A percentile compares a stretch with the other conserved stretches of the same genome.
phyloP scores from a whole-genome alignment of 2,797 vertebrate species.

The Hyperoplus immaculatus region DNA sequence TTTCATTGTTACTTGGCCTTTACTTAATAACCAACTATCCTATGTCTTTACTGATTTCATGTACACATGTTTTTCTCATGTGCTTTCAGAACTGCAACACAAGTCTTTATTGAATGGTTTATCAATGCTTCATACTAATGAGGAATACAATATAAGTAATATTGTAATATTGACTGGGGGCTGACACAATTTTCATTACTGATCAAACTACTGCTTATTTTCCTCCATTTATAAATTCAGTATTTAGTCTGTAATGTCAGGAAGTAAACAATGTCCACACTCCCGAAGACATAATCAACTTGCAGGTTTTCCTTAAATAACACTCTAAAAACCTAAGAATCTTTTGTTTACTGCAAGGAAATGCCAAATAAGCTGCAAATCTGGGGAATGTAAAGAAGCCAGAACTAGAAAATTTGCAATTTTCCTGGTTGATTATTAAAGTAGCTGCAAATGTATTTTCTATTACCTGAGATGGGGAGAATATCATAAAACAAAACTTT shows the following conservation, averaged over 20 bases:
- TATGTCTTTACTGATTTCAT: not conserved
- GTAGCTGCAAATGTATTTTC: not conserved
- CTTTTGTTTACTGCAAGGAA: not conserved
- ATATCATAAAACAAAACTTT: not conserved
- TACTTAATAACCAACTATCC: too few species aligned
- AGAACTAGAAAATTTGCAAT: not conserved
- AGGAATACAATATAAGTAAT: not conserved
- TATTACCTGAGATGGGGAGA: too few species aligned
- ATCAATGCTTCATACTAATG: not conserved
- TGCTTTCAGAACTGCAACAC: not conserved
- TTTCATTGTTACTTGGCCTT: not conserved
- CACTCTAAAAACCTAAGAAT: not conserved
- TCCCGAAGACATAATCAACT: not conserved
- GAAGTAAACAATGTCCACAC: too few species aligned
- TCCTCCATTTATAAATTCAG: too few species aligned
- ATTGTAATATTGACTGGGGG: not conserved
- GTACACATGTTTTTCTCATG: not conserved
- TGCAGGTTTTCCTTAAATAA: slow-evolving; percentile 5
- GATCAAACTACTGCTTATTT: too few species aligned
- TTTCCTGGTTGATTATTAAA: not conserved
- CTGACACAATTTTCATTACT: not conserved
- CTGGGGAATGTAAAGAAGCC: not conserved
- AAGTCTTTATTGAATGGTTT: not conserved
- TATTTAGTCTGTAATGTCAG: too few species aligned
- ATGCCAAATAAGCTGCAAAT: not conserved